phyloP scores from a whole-genome alignment of 37 sponge, comb jelly and placozoan species.

The Hormiphora californensis region DNA sequence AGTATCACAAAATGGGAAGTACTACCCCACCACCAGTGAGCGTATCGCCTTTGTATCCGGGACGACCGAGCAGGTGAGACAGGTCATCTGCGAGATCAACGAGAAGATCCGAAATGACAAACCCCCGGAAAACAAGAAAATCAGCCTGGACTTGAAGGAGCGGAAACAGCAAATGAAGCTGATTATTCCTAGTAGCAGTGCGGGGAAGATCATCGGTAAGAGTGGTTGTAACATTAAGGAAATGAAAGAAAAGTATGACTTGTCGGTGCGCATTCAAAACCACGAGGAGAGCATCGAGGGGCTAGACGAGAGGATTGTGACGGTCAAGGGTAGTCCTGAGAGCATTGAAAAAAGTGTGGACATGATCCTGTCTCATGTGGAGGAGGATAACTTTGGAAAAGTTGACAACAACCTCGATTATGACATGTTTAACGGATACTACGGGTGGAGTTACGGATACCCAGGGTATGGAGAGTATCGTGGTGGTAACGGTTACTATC shows the following conservation, averaged over 20 bases:
- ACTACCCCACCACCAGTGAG: constrained; percentile 47
- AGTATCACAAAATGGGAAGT: constrained; percentile 44
- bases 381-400: constrained; percentile 45
- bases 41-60: constrained; percentile 33
- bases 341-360: constrained; percentile 29
- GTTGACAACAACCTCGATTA: constrained; percentile 53
- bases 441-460: constrained; percentile 50
- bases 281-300: constrained; percentile 50
- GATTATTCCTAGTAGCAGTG: constrained; percentile 51
- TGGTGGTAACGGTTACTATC: too few species aligned
- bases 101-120: constrained; percentile 51
- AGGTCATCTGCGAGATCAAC: constrained; percentile 47
- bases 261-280: constrained; percentile 36
- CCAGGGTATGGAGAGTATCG: too few species aligned
- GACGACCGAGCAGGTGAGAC: constrained; percentile 41
- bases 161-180: constrained; percentile 42
- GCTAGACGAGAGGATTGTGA: constrained; percentile 37
- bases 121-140: constrained; percentile 54
- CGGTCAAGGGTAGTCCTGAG: constrained; percentile 45
- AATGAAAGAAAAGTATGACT: constrained; percentile 46
- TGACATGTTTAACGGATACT: constrained; percentile 51
- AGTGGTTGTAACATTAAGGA: constrained; percentile 54
- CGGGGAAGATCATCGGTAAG: constrained; percentile 50
- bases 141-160: constrained; percentile 42
- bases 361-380: constrained; percentile 26